Base-by-base conservation (phyloP, 35 echinoderm and acorn worm species). In the Chiridota heheva region DNA sequence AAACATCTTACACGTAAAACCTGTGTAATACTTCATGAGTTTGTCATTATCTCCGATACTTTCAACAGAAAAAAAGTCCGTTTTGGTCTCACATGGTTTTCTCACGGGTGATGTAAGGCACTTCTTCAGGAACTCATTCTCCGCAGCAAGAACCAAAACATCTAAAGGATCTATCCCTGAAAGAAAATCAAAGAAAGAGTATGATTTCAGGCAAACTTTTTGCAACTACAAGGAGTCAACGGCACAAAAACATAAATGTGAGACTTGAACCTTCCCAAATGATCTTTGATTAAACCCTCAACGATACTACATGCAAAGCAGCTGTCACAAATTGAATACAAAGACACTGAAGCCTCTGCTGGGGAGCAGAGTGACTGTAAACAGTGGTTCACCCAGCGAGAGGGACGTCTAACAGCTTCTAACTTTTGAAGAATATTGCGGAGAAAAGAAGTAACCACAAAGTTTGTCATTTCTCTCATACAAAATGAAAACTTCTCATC, bases 371-470 rank as follows among this genome's bases (percentile, higher is more conserved):
- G 26, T 15, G 36, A 65, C 61, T 65, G 61, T 34, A 65, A 65
- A 1, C 61, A 31, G 36, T 65, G 61, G 61, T 26, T 31, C 36
- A 65, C 16, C 4, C 36, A 34, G 26, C 28, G 61, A 65, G 61
- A 65, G 36, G 26, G 36, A 34, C 28, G 61, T 31, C 61, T 65
- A 34, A 65, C 61, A 31, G 61, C 61, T 65, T 65, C 61, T 30
- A 25, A 65, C 26, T 65, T 65, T 65, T 25, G 62, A 15, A 65
- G 62, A 30, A 34, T 22, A 65, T 25, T 65, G 13, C 28, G 62
- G 26, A 65, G 36, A 65, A 65, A 65, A 26, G 29, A 65, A 31
- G 62, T 65, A 13, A 65, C 28, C 29, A 65, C 62, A 65, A 65
- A 65, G 62, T 65, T 65, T 65, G 1, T 2, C 28, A 65, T 12